phyloP scores from a whole-genome alignment of 2,888 invertebrate genomes.

The Deilephila porcellus region DNA sequence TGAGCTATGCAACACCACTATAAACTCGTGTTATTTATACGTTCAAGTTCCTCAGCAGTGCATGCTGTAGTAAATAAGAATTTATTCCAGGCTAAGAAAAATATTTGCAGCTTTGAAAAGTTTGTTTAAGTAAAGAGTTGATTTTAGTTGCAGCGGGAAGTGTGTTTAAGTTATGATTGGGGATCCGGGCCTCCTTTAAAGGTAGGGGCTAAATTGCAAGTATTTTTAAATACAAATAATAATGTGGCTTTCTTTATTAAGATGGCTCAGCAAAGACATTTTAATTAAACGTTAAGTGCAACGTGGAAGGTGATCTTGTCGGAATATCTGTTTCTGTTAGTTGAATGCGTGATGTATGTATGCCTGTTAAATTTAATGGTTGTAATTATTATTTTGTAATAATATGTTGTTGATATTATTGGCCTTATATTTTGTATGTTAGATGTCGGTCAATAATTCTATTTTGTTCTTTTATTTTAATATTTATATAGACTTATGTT shows the following conservation, averaged over 20 bases:
- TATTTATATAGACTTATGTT: no score
- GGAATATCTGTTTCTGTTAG: no score
- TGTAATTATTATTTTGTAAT: no score
- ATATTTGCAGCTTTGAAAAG: constrained; percentile 43
- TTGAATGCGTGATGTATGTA: no score
- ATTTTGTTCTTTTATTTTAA: no score
- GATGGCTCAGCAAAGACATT: no score
- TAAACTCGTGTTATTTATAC: background rate
- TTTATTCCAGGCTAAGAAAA: constrained; percentile 40
- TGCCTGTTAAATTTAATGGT: no score
- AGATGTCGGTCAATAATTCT: no score
- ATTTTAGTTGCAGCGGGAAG: constrained; percentile 58
- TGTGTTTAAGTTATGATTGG: constrained; percentile 74
- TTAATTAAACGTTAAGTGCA: no score
- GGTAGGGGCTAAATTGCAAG: constrained; percentile 33
- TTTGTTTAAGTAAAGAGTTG: constrained; percentile 51
- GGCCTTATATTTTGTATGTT: no score
- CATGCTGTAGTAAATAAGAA: constrained; percentile 25
- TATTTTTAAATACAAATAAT: background rate
- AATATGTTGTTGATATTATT: no score
- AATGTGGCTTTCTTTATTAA: background rate
- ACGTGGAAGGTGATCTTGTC: no score
- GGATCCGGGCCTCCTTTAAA: constrained; percentile 53
- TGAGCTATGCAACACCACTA: background rate
- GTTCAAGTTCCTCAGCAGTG: background rate